phyloP scores from a whole-genome alignment of 2,888 invertebrate species.

The Amblyjoppa fuscipennis region DNA sequence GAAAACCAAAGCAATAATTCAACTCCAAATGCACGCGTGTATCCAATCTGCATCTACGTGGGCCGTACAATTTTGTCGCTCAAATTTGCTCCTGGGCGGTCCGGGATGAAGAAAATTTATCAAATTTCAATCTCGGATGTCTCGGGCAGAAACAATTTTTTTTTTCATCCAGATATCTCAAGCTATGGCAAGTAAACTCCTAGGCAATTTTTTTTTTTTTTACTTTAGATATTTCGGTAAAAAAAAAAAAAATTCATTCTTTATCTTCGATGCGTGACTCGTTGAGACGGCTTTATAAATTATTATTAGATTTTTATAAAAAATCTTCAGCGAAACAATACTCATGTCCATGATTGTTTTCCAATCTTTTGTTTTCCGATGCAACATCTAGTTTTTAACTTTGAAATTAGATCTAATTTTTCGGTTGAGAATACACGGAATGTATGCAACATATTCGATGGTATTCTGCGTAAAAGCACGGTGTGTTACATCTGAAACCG shows the following conservation, averaged over 20 bases:
- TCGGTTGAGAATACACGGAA: background rate
- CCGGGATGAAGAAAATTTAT: background rate
- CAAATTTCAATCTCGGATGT: background rate
- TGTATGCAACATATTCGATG: background rate
- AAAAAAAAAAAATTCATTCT: background rate
- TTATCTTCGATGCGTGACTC: background rate
- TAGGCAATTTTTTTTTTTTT: no score
- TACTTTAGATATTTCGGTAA: background rate
- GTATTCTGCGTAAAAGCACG: no score
- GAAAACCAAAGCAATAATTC: constrained; percentile 6
- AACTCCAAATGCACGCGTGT: constrained; percentile 25
- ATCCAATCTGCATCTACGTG: constrained; percentile 1
- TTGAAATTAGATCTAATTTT: no score
- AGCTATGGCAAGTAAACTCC: background rate
- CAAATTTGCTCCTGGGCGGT: background rate
- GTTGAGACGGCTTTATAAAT: background rate
- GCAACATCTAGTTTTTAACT: background rate
- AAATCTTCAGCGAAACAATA: no score
- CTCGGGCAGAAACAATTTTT: no score
- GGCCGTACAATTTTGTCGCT: background rate
- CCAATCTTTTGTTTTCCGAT: background rate
- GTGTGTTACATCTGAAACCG: background rate
- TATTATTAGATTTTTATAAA: background rate
- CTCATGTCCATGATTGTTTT: no score
- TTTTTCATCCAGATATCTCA: no score